Percentiles rank a stretch among this genome's conserved stretches.
phyloP scores from a whole-genome alignment of 2,888 invertebrate genomes.

The Drosophila borealis region DNA sequence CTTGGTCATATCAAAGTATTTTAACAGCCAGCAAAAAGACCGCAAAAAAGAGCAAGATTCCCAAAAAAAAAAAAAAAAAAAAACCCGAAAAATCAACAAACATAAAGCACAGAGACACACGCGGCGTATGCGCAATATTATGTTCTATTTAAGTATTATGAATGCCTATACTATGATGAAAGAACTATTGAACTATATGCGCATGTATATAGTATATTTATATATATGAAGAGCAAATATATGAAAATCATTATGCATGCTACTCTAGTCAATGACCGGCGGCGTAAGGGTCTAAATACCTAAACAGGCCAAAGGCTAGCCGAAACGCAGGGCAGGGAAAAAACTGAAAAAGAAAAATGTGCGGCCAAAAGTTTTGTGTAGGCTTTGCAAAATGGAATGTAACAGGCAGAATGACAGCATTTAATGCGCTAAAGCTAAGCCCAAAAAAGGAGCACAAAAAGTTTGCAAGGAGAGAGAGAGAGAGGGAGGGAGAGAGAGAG shows the following conservation, averaged over 20 bases:
- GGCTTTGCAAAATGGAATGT: slow-evolving; percentile 37
- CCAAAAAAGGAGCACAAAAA: slow-evolving; percentile 21
- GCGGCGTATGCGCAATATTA: slow-evolving; percentile 34
- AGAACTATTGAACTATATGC: slow-evolving; percentile 9
- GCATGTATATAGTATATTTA: background rate
- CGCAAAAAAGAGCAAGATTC: background rate
- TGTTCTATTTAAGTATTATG: background rate
- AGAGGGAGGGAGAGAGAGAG: background rate
- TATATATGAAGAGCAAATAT: background rate
- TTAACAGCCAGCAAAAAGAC: background rate
- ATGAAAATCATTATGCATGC: slow-evolving; percentile 4
- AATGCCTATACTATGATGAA: background rate
- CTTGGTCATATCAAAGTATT: slow-evolving; percentile 12
- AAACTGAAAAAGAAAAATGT: slow-evolving; percentile 43
- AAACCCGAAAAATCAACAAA: slow-evolving; percentile 11
- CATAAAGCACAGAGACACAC: slow-evolving; percentile 2
- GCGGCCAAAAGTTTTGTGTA: slow-evolving; percentile 35
- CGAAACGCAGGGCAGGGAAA: background rate
- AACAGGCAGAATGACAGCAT: slow-evolving; percentile 50
- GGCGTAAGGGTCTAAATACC: slow-evolving; percentile 12
- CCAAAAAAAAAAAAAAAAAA: slow-evolving; percentile 10
- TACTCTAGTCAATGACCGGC: slow-evolving; percentile 13
- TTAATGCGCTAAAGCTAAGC: slow-evolving; percentile 51
- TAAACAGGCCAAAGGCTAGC: slow-evolving; percentile 6
- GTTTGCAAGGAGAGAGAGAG: background rate